A percentile compares a stretch with the other conserved stretches of the same genome.
Conservation (phyloP, 2,888 invertebrate genomes). For the Hypercompe scribonia region DNA sequence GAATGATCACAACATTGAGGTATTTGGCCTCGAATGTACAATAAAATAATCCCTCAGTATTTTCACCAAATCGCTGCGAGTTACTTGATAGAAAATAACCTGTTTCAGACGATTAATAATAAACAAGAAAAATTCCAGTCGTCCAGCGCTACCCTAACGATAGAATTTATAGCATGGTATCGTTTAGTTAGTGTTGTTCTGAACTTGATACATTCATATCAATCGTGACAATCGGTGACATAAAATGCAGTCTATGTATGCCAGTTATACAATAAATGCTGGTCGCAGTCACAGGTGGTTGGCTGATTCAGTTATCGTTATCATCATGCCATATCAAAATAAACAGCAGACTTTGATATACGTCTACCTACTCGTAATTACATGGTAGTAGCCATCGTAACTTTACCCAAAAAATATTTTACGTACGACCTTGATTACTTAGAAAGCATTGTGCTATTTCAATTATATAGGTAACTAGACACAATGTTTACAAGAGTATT, state of each 20-base stretch:
- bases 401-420: not conserved
- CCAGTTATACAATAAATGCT: not conserved
- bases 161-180: constrained; percentile 28
- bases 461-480: not conserved
- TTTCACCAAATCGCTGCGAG: not conserved
- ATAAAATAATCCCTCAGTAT: not conserved
- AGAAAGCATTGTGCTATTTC: not conserved
- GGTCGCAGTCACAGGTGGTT: not conserved
- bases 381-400: not conserved
- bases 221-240: constrained; percentile 25
- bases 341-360: not conserved
- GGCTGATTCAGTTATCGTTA: not conserved
- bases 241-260: not conserved
- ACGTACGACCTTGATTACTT: not conserved
- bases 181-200: constrained; percentile 28
- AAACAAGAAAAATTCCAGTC: too few relatives aligned
- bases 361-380: not conserved
- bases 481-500: not conserved
- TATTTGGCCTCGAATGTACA: too few relatives aligned
- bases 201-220: constrained; percentile 35
- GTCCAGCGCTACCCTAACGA: not conserved
- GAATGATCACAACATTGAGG: not conserved
- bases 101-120: not conserved
- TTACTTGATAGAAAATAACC: not conserved
- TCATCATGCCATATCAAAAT: not conserved